Conservation (phyloP, 2,113 vertebrate species). For the Lycocorax pyrrhopterus region DNA sequence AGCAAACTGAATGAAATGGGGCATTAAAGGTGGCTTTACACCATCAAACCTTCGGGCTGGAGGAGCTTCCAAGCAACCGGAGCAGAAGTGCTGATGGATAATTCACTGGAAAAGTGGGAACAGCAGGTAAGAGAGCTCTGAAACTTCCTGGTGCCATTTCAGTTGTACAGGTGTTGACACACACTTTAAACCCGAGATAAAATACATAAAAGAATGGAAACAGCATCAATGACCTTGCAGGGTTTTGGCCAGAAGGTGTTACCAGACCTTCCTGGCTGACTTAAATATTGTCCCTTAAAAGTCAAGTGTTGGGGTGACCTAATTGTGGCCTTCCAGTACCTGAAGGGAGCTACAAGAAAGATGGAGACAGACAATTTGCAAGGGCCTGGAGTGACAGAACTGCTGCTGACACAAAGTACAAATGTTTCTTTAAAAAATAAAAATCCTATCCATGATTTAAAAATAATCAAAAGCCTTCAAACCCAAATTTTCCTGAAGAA, state of each 20-base stretch:
- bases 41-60: neutral
- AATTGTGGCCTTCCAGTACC: neutral
- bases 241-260: neutral
- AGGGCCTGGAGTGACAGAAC: neutral
- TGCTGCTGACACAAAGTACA: neutral
- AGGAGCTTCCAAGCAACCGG: neutral
- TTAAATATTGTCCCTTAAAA: neutral
- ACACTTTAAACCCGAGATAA: neutral
- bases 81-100: neutral
- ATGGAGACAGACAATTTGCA: neutral
- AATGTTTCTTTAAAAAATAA: neutral
- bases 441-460: neutral
- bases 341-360: neutral
- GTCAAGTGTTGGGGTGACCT: neutral
- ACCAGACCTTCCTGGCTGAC: neutral
- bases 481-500: neutral
- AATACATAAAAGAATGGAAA: neutral
- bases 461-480: neutral
- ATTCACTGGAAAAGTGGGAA: neutral
- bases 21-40: neutral
- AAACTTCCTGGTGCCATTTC: neutral
- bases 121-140: neutral
- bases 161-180: fast-evolving
- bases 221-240: neutral
- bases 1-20: neutral